Base-by-base conservation (phyloP, 2,797 vertebrate genomes). In the Austrolebias charrua region DNA sequence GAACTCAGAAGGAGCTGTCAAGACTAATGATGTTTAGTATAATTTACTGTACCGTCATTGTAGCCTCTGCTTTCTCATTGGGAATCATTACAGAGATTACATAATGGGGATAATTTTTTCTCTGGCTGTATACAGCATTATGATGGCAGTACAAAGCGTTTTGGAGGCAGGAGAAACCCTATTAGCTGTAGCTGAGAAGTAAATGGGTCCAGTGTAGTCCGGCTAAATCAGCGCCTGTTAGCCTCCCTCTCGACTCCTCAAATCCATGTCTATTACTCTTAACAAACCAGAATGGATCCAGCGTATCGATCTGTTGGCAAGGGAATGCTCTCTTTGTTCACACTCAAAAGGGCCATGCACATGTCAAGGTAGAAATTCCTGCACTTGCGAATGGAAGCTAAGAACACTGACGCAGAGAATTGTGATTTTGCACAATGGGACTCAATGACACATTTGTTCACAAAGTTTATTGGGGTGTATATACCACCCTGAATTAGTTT, bases 271-370 rank as follows among this genome's bases (percentile, higher is more conserved):
- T 76, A 85, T 88, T 86, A 84, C 86, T 84, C 76, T 86, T 90
- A 91, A 92, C 88, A 89, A 90, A 90, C 83, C 84, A 77, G 76
- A 78, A 85, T 86, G 78, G 87, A 90, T 91, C 84, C 55, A 33
- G 44, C 2, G 43, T 82, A 91, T 92, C 52, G 90, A 92, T 91
- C 79, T 59, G 82, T 71, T 80, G 77, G 75, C 28, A 42, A 60
- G 74, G 76, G 76, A 69, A 82, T 84, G 79, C 78, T 80, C 80
- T 78, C 76, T 85, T 75, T 79, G 67, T 81, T 78, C 62, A 63
- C 49, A 20, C 68, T 58, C 63, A 45, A 18, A 14, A 51, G 61
- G 55, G 51, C 53, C 31, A 13, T 4, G 24, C 45, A 15, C 4
- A 9, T n/a, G 51, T 48, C 6, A 15, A 28, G 10, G 55, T 58